Percentiles rank a stretch among this genome's conserved stretches.
Evolutionary conservation across 2,797 vertebrate genomes (phyloP).

Genomic region (Pangasius djambal): DNA sequence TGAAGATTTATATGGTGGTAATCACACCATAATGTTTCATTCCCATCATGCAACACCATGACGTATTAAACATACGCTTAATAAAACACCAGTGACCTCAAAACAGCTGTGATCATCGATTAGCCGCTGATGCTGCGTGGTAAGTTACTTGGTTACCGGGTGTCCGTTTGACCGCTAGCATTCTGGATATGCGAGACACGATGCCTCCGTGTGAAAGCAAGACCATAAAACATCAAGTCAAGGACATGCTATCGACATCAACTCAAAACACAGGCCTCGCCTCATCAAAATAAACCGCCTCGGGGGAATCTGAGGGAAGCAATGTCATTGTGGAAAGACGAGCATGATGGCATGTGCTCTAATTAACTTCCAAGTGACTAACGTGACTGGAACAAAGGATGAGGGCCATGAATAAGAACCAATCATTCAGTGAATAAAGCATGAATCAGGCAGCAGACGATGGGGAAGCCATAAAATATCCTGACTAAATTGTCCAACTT

Average conservation of each 20-base stretch:
- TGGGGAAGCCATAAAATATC: neutral
- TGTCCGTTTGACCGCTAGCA: neutral
- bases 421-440: slow-evolving; percentile 19
- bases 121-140: neutral
- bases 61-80: neutral
- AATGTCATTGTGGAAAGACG: slow-evolving; percentile 52
- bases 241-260: slow-evolving; percentile 65
- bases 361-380: slow-evolving; percentile 39
- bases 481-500: neutral
- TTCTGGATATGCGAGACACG: slow-evolving; percentile 60
- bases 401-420: slow-evolving; percentile 7
- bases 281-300: slow-evolving; percentile 50
- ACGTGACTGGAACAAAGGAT: slow-evolving; percentile 17
- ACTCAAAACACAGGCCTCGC: slow-evolving; percentile 54
- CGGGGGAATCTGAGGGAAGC: slow-evolving; percentile 62
- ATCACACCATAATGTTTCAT: neutral
- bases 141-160: slow-evolving; percentile 30
- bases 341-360: slow-evolving; percentile 26
- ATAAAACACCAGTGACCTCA: neutral
- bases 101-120: slow-evolving; percentile 6
- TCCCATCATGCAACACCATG: neutral
- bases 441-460: neutral
- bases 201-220: slow-evolving; percentile 59
- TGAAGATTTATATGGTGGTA: neutral
- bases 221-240: slow-evolving; percentile 40